A percentile compares a stretch with the other conserved stretches of the same genome.
Conservation (phyloP, 2,888 invertebrate genomes). For the Hoplodrina ambigua region DNA sequence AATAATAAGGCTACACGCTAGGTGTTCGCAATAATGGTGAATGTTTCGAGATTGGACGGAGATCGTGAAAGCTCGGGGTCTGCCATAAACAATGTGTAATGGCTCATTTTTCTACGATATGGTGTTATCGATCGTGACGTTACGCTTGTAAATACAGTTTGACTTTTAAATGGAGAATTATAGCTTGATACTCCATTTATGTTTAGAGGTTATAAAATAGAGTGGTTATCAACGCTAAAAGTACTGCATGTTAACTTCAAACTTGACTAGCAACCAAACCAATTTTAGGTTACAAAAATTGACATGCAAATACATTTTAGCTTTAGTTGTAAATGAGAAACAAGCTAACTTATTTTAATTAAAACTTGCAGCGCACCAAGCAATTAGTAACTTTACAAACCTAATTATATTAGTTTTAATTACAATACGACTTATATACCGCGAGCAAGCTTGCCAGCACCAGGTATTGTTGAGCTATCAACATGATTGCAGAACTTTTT, state of each 20-base stretch:
- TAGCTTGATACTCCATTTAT: conserved; percentile 10
- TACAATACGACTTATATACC: conserved; percentile 29
- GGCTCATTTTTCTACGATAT: conserved; percentile 52
- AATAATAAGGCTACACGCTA: conserved; percentile 45
- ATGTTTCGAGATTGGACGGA: conserved; percentile 52
- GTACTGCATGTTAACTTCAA: background rate
- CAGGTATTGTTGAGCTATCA: conserved; percentile 32
- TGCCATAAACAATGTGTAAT: conserved; percentile 45
- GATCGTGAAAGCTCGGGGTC: conserved; percentile 43
- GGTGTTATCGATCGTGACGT: conserved; percentile 22
- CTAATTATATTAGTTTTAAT: conserved; percentile 53
- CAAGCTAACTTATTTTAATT: conserved; percentile 36
- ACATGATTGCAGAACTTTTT: conserved; percentile 16
- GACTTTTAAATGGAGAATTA: conserved; percentile 42
- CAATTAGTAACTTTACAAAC: conserved; percentile 32
- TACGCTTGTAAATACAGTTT: conserved; percentile 43
- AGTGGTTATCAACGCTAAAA: background rate
- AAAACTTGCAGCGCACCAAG: conserved; percentile 31
- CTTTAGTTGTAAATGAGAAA: conserved; percentile 27
- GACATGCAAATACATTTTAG: conserved; percentile 3
- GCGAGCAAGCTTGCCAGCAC: conserved; percentile 15
- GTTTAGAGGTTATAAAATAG: conserved; percentile 14
- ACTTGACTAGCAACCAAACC: background rate
- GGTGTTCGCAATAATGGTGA: conserved; percentile 24
- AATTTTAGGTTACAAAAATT: conserved; percentile 10